phyloP scores from a whole-genome alignment of 1,140 invertebrate genomes.

The Lucilia sericata region DNA sequence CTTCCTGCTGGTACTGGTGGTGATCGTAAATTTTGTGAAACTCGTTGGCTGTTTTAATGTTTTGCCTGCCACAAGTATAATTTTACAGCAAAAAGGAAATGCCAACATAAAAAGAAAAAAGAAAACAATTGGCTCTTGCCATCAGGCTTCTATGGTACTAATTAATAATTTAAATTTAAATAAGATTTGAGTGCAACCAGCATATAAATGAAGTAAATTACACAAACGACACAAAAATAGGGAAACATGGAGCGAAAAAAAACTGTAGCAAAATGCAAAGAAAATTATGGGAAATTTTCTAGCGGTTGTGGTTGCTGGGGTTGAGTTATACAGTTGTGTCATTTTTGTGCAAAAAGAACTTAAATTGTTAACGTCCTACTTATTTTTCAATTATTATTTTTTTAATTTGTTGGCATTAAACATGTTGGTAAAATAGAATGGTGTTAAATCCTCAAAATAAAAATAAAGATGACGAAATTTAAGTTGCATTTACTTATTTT shows the following conservation, averaged over 20 bases:
- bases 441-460: no score
- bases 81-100: no score
- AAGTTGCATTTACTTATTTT: no score
- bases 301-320: no score
- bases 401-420: no score
- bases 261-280: not conserved
- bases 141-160: not conserved
- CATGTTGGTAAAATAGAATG: no score
- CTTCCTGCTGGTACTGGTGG: not conserved
- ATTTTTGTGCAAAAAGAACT: no score
- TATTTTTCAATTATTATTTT: not conserved
- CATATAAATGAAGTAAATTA: conserved; percentile 8
- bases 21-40: not conserved
- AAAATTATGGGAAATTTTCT: no score
- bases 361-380: not conserved
- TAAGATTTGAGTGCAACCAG: not conserved
- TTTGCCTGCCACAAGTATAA: not conserved
- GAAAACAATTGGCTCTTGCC: not conserved
- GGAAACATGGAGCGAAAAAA: not conserved
- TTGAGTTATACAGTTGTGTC: no score
- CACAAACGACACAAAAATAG: not conserved
- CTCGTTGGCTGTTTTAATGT: not conserved
- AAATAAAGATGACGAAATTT: no score
- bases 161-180: not conserved
- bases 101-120: not conserved